Evolutionary conservation across 2,797 vertebrate species (phyloP).

Genomic region (Linurgus olivaceus): DNA sequence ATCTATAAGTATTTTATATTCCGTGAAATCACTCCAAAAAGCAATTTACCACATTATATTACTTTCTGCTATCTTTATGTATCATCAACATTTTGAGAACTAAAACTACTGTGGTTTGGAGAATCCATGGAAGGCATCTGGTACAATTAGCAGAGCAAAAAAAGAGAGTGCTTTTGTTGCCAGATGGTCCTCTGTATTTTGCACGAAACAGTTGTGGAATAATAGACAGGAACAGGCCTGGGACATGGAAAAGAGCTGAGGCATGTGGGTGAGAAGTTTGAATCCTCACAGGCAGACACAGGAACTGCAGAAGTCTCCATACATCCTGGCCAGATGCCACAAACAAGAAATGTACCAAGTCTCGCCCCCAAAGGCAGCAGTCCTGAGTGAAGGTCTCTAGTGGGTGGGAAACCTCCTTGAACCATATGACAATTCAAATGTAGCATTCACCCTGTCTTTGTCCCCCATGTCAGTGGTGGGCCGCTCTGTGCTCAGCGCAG

Average conservation of each 20-base stretch:
- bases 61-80: slow-evolving; percentile 57
- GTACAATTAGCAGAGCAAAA: slow-evolving; percentile 22
- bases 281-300: neutral
- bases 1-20: slow-evolving; percentile 33
- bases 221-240: neutral
- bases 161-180: neutral
- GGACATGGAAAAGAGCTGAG: neutral
- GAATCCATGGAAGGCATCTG: slow-evolving; percentile 38
- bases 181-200: slow-evolving; percentile 21
- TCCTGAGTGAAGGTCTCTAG: neutral
- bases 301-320: neutral
- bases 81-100: slow-evolving; percentile 44
- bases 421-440: neutral
- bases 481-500: neutral
- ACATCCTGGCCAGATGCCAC: neutral
- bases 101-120: slow-evolving; percentile 42
- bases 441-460: neutral
- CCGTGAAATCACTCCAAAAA: slow-evolving; percentile 53
- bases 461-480: neutral
- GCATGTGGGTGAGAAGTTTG: neutral
- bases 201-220: neutral
- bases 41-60: slow-evolving; percentile 48
- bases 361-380: neutral
- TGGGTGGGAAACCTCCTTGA: neutral
- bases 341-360: neutral